These are phyloP conservation scores for Bothrops jararaca DNA, from an alignment of 2,113 vertebrate genomes.

Conservation along the genomic window DNA sequence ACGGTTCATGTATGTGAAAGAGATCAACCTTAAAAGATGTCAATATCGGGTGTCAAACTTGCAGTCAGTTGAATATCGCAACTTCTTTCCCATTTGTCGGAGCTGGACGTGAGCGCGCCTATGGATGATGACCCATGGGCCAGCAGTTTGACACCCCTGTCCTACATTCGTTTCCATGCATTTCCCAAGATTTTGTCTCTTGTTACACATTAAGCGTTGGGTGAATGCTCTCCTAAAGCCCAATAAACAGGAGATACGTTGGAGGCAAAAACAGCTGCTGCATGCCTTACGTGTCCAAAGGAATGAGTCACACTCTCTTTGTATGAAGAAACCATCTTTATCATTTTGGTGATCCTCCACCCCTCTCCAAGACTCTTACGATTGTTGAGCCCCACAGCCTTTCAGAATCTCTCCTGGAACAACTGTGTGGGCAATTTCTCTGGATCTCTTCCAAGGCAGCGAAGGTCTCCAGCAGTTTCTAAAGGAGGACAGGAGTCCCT, in stretches of 20 bases:
- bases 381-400: background rate
- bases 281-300: background rate
- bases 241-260: background rate
- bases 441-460: background rate
- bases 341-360: background rate
- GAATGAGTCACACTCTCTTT: background rate
- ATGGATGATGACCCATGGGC: too few relatives aligned
- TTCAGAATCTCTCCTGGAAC: background rate
- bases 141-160: too few relatives aligned
- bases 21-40: background rate
- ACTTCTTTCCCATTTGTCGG: too few relatives aligned
- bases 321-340: slow-evolving; percentile 2
- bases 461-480: background rate
- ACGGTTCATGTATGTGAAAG: too few relatives aligned
- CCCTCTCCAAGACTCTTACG: background rate
- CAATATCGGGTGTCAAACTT: background rate
- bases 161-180: rapidly evolving
- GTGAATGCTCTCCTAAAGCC: slow-evolving; percentile 14
- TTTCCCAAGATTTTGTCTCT: background rate
- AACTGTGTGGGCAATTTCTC: background rate
- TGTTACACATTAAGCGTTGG: background rate
- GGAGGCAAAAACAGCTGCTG: slow-evolving; percentile 39
- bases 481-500: background rate
- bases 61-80: too few relatives aligned
- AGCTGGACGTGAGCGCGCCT: too few relatives aligned